A percentile compares a stretch with the other conserved stretches of the same genome.
These are phyloP conservation scores for Orthosia gothica DNA, from an alignment of 2,888 invertebrate species.

Conservation along the genomic window DNA sequence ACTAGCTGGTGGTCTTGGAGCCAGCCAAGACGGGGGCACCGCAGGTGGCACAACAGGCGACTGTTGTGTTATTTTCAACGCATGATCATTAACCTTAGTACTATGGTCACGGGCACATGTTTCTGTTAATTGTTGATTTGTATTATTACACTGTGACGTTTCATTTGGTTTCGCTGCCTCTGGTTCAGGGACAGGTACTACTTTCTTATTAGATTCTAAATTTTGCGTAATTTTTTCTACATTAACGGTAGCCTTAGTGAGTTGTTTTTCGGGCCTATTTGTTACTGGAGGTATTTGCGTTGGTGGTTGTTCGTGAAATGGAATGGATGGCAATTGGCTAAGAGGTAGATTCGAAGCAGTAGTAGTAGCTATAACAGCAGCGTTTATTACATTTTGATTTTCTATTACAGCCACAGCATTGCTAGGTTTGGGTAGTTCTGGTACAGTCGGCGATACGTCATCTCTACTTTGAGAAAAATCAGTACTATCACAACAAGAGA, in stretches of 20 bases:
- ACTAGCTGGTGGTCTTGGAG: slow-evolving; percentile 71
- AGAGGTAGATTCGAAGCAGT: slow-evolving; percentile 78
- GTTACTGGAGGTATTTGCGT: slow-evolving; percentile 72
- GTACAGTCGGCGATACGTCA: slow-evolving; percentile 78
- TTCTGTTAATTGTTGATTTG: slow-evolving; percentile 61
- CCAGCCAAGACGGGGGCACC: slow-evolving; percentile 87
- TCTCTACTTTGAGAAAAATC: slow-evolving; percentile 89
- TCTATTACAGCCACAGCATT: slow-evolving; percentile 60
- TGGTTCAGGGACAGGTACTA: slow-evolving; percentile 59
- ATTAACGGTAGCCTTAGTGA: slow-evolving; percentile 52
- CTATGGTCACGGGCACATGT: slow-evolving; percentile 63
- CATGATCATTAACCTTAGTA: slow-evolving; percentile 66
- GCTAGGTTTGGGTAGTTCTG: slow-evolving; percentile 69
- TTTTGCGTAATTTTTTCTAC: slow-evolving; percentile 63
- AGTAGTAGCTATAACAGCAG: slow-evolving; percentile 65
- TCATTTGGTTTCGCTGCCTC: slow-evolving; percentile 59
- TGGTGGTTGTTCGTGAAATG: slow-evolving; percentile 77
- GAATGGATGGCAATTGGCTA: slow-evolving; percentile 85
- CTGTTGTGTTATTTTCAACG: slow-evolving; percentile 70
- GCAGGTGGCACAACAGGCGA: slow-evolving; percentile 83
- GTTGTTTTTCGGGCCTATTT: slow-evolving; percentile 66
- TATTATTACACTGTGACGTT: slow-evolving; percentile 60
- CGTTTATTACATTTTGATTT: slow-evolving; percentile 56
- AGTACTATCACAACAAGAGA: slow-evolving; percentile 86
- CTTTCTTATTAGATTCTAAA: slow-evolving; percentile 53